Conservation (phyloP, 2,888 invertebrate species). For the Rotaria socialis region DNA sequence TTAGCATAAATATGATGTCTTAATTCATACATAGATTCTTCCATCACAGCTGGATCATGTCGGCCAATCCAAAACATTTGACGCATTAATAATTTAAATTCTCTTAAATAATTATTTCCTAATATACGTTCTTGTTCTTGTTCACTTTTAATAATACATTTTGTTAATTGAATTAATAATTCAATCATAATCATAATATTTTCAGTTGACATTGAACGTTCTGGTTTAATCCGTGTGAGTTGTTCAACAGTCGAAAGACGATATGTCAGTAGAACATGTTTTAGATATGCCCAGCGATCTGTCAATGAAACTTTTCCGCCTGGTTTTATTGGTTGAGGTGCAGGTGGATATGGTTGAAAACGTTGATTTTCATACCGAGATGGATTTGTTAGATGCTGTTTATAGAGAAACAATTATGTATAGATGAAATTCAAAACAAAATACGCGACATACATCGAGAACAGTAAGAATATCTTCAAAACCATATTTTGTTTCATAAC, state of each 20-base stretch:
- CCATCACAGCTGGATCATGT: neutral
- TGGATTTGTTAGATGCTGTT: neutral
- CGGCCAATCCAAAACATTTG: slow-evolving; percentile 4
- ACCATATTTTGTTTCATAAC: neutral
- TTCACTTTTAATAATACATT: neutral
- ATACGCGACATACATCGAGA: neutral
- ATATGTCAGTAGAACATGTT: neutral
- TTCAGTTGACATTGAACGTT: slow-evolving; percentile 4
- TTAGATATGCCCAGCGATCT: slow-evolving; percentile 18
- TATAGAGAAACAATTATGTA: neutral
- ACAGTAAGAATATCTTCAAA: slow-evolving; percentile 18
- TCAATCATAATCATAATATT: slow-evolving; percentile 10
- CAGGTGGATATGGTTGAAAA: neutral
- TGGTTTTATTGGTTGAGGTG: neutral
- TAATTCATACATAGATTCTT: slow-evolving; percentile 13
- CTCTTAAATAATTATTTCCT: neutral
- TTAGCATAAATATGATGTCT: slow-evolving; percentile 8
- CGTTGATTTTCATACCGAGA: slow-evolving; percentile 4
- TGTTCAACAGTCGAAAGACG: neutral
- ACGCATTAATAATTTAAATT: slow-evolving; percentile 9
- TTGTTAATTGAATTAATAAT: neutral
- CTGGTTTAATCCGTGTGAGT: neutral
- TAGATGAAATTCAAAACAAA: too few relatives aligned
- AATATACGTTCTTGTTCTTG: neutral
- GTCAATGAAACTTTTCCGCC: slow-evolving; percentile 9